A percentile compares a stretch with the other conserved stretches of the same genome.
phyloP scores from a whole-genome alignment of 2,113 vertebrate genomes.

The Ictidomys tridecemlineatus region DNA sequence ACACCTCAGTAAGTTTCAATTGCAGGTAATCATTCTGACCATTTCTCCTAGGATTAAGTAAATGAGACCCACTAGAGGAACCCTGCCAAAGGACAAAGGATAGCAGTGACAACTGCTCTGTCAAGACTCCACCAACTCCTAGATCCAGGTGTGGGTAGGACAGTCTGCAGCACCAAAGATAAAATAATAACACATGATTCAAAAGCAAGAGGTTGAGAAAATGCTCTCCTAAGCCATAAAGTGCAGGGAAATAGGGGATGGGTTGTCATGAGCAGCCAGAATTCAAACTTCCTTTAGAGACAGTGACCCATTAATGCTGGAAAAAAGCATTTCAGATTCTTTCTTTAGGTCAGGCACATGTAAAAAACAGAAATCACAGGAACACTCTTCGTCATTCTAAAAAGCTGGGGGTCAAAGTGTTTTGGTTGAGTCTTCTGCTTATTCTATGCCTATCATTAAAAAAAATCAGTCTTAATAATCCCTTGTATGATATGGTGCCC shows the following conservation, averaged over 20 bases:
- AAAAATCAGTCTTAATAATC: background rate
- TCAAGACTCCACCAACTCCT: background rate
- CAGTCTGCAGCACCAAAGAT: background rate
- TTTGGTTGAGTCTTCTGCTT: background rate
- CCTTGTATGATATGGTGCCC: background rate
- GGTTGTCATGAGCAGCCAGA: background rate
- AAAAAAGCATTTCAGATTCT: background rate
- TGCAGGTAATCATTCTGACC: background rate
- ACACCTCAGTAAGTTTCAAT: background rate
- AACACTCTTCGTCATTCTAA: background rate
- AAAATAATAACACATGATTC: background rate
- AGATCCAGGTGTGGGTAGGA: background rate
- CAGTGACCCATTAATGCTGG: background rate
- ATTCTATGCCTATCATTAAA: background rate
- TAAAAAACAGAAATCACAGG: background rate
- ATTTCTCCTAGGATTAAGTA: background rate
- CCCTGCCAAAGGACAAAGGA: background rate
- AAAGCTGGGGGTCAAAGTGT: background rate
- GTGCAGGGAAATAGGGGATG: background rate
- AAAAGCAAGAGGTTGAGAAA: conserved; percentile 1
- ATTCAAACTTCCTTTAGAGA: background rate
- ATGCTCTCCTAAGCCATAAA: background rate
- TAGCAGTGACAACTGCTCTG: background rate
- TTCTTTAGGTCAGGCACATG: background rate
- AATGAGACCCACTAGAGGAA: background rate